Evolutionary conservation across 2,797 vertebrate species (phyloP).

Genomic region (Tarsius wallacei): DNA sequence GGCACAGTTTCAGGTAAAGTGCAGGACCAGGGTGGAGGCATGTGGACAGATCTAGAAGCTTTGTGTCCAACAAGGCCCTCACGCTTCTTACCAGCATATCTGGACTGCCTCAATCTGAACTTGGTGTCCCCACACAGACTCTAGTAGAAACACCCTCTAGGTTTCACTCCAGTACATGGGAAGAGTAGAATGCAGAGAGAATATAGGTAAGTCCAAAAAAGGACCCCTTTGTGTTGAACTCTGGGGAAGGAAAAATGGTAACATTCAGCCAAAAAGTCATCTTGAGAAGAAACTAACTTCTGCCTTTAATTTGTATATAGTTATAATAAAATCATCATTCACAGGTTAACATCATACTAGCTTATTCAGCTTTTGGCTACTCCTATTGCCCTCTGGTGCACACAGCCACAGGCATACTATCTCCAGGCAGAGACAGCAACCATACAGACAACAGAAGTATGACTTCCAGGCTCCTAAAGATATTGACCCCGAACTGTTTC

Average conservation of each 20-base stretch:
- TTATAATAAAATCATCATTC: constrained; percentile 35
- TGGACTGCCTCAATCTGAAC: constrained; percentile 12
- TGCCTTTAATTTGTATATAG: constrained; percentile 64
- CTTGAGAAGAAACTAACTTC: constrained; percentile 54
- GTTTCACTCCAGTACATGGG: neutral
- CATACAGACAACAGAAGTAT: neutral
- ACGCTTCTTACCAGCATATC: neutral
- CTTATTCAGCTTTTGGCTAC: neutral
- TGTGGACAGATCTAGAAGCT: constrained; percentile 55
- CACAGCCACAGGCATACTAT: neutral
- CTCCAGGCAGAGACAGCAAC: neutral
- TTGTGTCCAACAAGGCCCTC: constrained; percentile 45
- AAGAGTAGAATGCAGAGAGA: constrained; percentile 35
- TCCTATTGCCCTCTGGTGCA: neutral
- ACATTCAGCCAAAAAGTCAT: constrained; percentile 59
- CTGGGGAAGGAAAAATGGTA: constrained; percentile 59
- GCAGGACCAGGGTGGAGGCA: constrained; percentile 68
- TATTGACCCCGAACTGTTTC: neutral
- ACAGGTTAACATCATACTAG: constrained; percentile 32
- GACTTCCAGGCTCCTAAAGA: neutral
- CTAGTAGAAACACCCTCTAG: constrained; percentile 33
- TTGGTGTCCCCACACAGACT: neutral
- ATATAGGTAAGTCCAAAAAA: neutral
- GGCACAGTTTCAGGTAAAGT: constrained; percentile 83
- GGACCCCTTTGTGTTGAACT: constrained; percentile 37